A percentile compares a stretch with the other conserved stretches of the same genome.
These are phyloP conservation scores for Sitobion miscanthi DNA, from an alignment of 1,140 invertebrate genomes.

Conservation along the genomic window DNA sequence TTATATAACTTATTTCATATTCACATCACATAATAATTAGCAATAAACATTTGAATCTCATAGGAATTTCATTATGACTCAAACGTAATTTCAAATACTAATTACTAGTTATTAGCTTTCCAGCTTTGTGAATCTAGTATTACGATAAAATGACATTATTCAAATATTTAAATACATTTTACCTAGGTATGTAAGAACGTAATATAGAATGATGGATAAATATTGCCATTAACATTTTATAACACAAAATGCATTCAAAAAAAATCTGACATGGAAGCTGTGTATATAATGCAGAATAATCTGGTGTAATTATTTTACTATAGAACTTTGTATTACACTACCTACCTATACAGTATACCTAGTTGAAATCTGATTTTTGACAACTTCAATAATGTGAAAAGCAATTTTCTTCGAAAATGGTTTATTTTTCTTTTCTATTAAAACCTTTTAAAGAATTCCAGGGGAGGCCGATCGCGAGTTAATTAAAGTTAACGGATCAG, in stretches of 20 bases:
- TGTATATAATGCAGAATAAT: background rate
- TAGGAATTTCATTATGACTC: background rate
- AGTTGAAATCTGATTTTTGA: background rate
- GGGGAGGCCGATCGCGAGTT: background rate
- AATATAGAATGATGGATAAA: background rate
- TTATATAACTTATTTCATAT: background rate
- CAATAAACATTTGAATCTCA: background rate
- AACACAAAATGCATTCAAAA: background rate
- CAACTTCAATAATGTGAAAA: background rate
- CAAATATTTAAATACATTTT: background rate
- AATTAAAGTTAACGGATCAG: constrained; percentile 41
- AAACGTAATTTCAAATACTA: background rate
- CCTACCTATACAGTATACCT: background rate
- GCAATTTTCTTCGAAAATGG: background rate
- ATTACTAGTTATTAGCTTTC: background rate
- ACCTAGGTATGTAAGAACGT: background rate
- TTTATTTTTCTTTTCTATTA: constrained; percentile 23
- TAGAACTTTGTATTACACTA: background rate
- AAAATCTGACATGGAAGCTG: background rate
- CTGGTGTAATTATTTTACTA: background rate
- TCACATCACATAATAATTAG: background rate
- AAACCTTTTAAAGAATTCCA: background rate
- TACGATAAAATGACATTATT: background rate
- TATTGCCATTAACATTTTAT: background rate
- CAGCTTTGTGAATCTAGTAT: too few species aligned